Base-by-base conservation (phyloP, 2,113 vertebrate genomes). In the Peromyscus polionotus region DNA sequence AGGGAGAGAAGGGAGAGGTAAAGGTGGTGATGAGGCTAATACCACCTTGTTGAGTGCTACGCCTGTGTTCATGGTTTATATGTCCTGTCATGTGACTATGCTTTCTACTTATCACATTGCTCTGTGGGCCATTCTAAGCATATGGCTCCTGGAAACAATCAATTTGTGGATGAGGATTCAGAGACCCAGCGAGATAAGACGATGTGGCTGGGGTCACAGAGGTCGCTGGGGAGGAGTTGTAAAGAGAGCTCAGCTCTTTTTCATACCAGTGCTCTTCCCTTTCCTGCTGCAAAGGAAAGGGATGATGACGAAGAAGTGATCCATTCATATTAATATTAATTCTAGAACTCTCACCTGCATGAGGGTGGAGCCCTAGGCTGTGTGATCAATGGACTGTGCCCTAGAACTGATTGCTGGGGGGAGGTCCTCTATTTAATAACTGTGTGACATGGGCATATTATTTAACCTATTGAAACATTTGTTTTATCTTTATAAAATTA, bases 401-500 rank as follows among this genome's bases (percentile, higher is more conserved):
- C 31, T 22, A 90, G 76, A 91, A n/a, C 70, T 67, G 33, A 88
- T 33, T 12, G 88, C 33, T 13, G 36, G 48, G 12, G 4, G 88
- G 80, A 88, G 48, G 63, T 89, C n/a, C 1, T 80, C 51, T 31
- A 5, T 24, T 84, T 84, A 77, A 3, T 14, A 70, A 26, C 7
- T 88, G 7, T 70, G 28, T 45, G 68, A 85, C 26, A 39, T 36
- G 54, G 70, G 45, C 4, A 76, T 68, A 39, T 51, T 80, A 70
- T 48, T 95, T 72, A 95, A 67, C 28, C 26, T 86, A 51, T 73
- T 31, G 81, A 31, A 89, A 92, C 14, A 31, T 95, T 45, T 84
- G 20, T 70, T 94, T 93, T 36, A 73, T 95, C 7, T 87, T 70
- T 48, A 7, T 39, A 91, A 93, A 96, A 80, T 94, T 24, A 87